These are phyloP conservation scores for Temnothorax curvispinosus DNA, from an alignment of 1,140 invertebrate genomes.

Conservation along the genomic window DNA sequence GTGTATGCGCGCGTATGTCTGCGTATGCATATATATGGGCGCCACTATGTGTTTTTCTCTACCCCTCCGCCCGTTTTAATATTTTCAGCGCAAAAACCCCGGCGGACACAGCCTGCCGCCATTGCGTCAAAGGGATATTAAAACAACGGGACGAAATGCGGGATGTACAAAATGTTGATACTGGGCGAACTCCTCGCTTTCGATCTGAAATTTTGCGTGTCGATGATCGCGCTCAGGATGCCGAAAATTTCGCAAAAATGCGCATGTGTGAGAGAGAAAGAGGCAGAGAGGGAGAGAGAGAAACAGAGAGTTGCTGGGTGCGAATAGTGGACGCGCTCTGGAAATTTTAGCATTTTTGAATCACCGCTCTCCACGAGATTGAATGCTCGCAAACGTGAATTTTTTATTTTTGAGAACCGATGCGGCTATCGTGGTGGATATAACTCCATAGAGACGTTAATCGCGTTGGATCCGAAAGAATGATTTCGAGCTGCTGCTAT, in stretches of 20 bases:
- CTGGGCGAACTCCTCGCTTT: conserved; percentile 38
- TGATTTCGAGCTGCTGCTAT: not conserved
- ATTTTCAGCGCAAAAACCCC: conserved; percentile 58
- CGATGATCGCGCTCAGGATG: conserved; percentile 53
- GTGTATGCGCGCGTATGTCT: not conserved
- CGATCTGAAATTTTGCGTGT: conserved; percentile 54
- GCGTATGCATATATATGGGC: not conserved
- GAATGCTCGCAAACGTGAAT: conserved; percentile 2
- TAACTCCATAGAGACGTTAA: conserved; percentile 1
- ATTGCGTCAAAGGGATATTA: conserved; percentile 63
- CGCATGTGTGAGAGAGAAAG: not conserved
- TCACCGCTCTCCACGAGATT: conserved; percentile 19
- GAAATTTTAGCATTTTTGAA: conserved; percentile 46
- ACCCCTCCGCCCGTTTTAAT: conserved; percentile 41
- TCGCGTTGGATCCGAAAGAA: not conserved
- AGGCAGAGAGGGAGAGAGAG: not conserved
- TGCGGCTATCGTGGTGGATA: not conserved
- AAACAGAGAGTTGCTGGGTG: not conserved
- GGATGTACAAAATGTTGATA: conserved; percentile 57
- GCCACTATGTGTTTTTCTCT: conserved; percentile 20
- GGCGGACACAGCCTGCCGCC: not conserved
- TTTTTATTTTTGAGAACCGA: conserved; percentile 33
- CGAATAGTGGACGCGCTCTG: conserved; percentile 7
- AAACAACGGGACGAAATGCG: conserved; percentile 55
- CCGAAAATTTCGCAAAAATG: conserved; percentile 45